Base-by-base conservation (phyloP, 1,140 invertebrate species). In the Antheraea pernyi region DNA sequence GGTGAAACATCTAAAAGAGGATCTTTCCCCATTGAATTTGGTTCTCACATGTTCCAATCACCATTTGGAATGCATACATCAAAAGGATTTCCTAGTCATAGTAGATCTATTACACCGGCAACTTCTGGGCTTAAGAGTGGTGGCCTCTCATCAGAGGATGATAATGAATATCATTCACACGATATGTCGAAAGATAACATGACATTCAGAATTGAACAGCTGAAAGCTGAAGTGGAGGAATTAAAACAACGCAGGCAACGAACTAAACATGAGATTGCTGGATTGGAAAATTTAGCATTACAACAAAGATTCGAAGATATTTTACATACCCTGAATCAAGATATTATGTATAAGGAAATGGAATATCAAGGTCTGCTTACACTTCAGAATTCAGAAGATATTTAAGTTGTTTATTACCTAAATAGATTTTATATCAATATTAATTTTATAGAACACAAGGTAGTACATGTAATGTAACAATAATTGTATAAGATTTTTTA, bases 241-340 rank as follows among this genome's bases (percentile, higher is more conserved):
- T 86, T 98, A 16, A 95, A 95, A 77, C 93, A 94, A 60, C 94
- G 95, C 61, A 93, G 96, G 71, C 93, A 95, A 59, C 95, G 96
- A 76, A 97, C 97, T 80, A 96, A 98, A 80, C 92, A 95, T 63
- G 96, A 98, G 88, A 96, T 98, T 77, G 95, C 95, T 7, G 96
- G 95, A 46, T 97, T 98, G 82, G 97, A 98, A 84, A 98, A 98
- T 86, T 87, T 95, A 67, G 96, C 97, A 30, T 84, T 98, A 0
- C 94, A 96, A 60, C 96, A 97, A 85, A 89, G 97, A 53, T 97
- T 98, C 83, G 96, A 97, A 84, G 95, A 96, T 71, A 95, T 95
- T 63, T 89, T 98, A 0, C 96, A 97, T 74, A 95, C 95, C 81
- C 91, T 98, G 5, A 92, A 96, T 65, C 94, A 95, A 65, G 96